These are phyloP conservation scores for Holothuria leucospilota DNA, from an alignment of 53 echinoderm and acorn worm species.

Conservation along the genomic window DNA sequence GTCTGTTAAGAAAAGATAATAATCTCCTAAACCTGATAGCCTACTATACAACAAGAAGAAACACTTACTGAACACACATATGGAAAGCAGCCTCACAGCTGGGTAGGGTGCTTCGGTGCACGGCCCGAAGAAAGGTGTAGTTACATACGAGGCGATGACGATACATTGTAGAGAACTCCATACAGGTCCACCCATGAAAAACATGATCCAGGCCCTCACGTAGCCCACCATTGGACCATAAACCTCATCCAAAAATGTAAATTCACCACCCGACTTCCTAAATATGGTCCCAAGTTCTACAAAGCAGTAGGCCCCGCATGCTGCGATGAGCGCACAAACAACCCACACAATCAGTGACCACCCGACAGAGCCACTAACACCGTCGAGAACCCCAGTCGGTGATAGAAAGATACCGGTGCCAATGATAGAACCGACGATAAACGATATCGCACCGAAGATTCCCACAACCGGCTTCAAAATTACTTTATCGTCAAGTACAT, in stretches of 20 bases:
- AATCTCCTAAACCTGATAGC: too few species aligned
- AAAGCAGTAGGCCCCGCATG: slow-evolving; percentile 54
- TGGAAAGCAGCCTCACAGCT: slow-evolving; percentile 17
- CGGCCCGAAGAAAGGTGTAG: slow-evolving; percentile 30
- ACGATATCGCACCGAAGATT: slow-evolving; percentile 22
- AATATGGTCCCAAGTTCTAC: slow-evolving; percentile 48
- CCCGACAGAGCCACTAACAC: slow-evolving; percentile 59
- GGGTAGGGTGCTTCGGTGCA: slow-evolving; percentile 31
- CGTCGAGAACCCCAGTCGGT: slow-evolving; percentile 55
- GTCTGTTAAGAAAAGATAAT: too few species aligned
- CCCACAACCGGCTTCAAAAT: slow-evolving; percentile 32
- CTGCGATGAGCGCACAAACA: slow-evolving; percentile 43
- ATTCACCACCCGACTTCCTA: slow-evolving; percentile 64
- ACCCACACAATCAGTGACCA: slow-evolving; percentile 57
- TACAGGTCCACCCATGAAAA: slow-evolving; percentile 29
- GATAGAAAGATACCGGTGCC: slow-evolving; percentile 67
- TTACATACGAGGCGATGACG: slow-evolving; percentile 29
- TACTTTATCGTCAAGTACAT: slow-evolving; percentile 11
- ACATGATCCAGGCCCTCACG: slow-evolving; percentile 28
- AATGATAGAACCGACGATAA: slow-evolving; percentile 46
- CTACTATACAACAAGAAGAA: too few species aligned
- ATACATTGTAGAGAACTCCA: slow-evolving; percentile 27
- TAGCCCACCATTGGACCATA: slow-evolving; percentile 43
- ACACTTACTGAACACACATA: slow-evolving; percentile 36
- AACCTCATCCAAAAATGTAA: slow-evolving; percentile 35